A percentile compares a stretch with the other conserved stretches of the same genome.
Evolutionary conservation across 2,797 vertebrate species (phyloP).

Genomic region (Sebastes minor): DNA sequence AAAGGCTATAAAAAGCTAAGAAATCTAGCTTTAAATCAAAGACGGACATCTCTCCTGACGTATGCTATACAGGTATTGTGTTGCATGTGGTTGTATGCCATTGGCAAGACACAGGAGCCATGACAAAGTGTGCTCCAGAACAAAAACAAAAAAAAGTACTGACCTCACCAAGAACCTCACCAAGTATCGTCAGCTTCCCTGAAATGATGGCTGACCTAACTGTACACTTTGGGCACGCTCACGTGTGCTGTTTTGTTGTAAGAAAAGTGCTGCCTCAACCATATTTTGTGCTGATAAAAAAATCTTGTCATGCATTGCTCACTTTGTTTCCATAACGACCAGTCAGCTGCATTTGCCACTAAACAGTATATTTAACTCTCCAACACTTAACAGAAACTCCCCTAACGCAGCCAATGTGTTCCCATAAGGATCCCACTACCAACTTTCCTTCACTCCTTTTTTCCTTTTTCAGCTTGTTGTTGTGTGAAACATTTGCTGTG

Average conservation of each 20-base stretch:
- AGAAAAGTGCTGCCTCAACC: constrained; percentile 43
- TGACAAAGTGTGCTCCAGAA: constrained; percentile 5
- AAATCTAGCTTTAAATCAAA: constrained; percentile 21
- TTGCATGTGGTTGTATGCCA: constrained; percentile 11
- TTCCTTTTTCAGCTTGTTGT: constrained; percentile 57
- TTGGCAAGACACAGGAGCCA: constrained; percentile 2
- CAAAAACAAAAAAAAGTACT: neutral
- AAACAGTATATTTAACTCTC: constrained; percentile 60
- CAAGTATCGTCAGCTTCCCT: constrained; percentile 35
- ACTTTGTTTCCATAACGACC: constrained; percentile 57
- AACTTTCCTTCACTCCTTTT: constrained; percentile 53
- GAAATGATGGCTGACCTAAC: constrained; percentile 31
- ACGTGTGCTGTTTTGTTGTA: constrained; percentile 10
- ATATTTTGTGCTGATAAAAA: constrained; percentile 61
- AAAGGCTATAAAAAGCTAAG: neutral
- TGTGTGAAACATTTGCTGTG: constrained; percentile 13
- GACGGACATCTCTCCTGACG: constrained; percentile 10
- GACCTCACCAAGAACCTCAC: neutral
- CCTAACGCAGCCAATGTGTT: constrained; percentile 50
- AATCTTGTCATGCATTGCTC: constrained; percentile 57
- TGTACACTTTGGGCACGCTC: neutral
- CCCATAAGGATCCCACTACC: constrained; percentile 42
- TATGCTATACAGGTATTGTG: constrained; percentile 13
- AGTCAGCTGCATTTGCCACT: constrained; percentile 58
- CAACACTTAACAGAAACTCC: constrained; percentile 60